Base-by-base conservation (phyloP, 1,140 invertebrate genomes). In the Drosophila bifasciata region DNA sequence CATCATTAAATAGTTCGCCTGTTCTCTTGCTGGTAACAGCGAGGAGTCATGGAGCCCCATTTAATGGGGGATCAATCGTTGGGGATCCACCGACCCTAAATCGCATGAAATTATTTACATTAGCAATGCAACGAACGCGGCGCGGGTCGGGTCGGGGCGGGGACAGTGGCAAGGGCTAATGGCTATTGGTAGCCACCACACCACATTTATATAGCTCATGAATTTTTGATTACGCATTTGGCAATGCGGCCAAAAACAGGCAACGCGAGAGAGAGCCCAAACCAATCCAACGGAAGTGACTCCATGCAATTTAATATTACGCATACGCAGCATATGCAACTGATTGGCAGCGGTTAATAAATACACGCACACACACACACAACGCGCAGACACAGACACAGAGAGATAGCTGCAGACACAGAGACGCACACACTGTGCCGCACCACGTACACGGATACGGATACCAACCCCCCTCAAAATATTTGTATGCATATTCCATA, bases 211-310 rank as follows among this genome's bases (percentile, higher is more conserved):
- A 60, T 49, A 86, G 67, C 81, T 85, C 80, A 85, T 85, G 80
- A 85, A 85, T 85, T 86, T 85, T 85, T 85, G 80, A 85, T 85
- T 86, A 85, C 73, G 60, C 73, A 80, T 85, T 85, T 85, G 80
- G 68, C 63, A 60, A 79, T 85, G 81, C 67, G 72, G 60, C 67
- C 67, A 73, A 86, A 86, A 79, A 80, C 62, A 49, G 52, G 21
- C 53, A 23, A 53, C 23, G 25, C 49, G 58, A 73, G 69, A 68
- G 43, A n/a, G n/a, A n/a, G n/a, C n/a, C 64, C 28, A 51, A 72
- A 73, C 70, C 70, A 64, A 74, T 71, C 44, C 72, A 83, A 51
- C 80, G 80, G 81, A 85, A 85, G 73, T 86, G 67, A 40, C 49
- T 55, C 57, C 41, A 50, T 86, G 73, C 63, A 76, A 86, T 85